phyloP scores from a whole-genome alignment of 2,888 invertebrate genomes.

The Lapara coniferarum region DNA sequence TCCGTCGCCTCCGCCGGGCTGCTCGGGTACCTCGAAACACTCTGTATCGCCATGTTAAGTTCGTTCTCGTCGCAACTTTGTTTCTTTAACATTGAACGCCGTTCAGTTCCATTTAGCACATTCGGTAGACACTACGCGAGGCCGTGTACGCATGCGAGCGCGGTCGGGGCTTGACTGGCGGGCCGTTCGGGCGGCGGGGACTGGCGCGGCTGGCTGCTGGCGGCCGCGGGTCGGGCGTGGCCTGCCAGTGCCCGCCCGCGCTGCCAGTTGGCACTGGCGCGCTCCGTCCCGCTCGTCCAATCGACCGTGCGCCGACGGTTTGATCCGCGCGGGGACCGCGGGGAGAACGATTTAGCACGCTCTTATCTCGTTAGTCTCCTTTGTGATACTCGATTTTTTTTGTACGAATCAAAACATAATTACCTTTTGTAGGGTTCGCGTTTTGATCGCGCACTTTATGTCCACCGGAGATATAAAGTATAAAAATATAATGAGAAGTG shows the following conservation, averaged over 20 bases:
- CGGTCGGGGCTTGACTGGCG: slow-evolving; percentile 80
- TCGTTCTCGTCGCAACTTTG: slow-evolving; percentile 80
- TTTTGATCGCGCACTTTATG: slow-evolving; percentile 82
- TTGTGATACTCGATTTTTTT: slow-evolving; percentile 82
- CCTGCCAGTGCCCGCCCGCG: slow-evolving; percentile 14
- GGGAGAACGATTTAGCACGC: slow-evolving; percentile 82
- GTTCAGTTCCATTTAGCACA: slow-evolving; percentile 81
- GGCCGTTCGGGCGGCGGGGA: slow-evolving; percentile 33
- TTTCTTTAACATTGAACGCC: slow-evolving; percentile 86
- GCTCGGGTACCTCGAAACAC: slow-evolving; percentile 86
- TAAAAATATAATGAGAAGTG: slow-evolving; percentile 83
- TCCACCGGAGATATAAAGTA: slow-evolving; percentile 77
- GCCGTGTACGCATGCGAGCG: slow-evolving; percentile 82
- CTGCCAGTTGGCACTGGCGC: neutral
- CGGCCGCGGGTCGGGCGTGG: slow-evolving; percentile 47
- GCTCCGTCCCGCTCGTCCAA: slow-evolving; percentile 73
- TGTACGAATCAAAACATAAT: slow-evolving; percentile 84
- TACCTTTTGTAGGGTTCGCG: slow-evolving; percentile 83
- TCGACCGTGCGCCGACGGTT: slow-evolving; percentile 74
- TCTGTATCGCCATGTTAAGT: slow-evolving; percentile 88
- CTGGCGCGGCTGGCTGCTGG: slow-evolving; percentile 45
- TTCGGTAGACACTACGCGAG: slow-evolving; percentile 66
- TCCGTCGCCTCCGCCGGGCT: slow-evolving; percentile 86
- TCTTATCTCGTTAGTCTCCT: slow-evolving; percentile 84
- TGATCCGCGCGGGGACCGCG: slow-evolving; percentile 76